Evolutionary conservation across 1,140 invertebrate genomes (phyloP).

Genomic region (Drosophila equinoxialis): DNA sequence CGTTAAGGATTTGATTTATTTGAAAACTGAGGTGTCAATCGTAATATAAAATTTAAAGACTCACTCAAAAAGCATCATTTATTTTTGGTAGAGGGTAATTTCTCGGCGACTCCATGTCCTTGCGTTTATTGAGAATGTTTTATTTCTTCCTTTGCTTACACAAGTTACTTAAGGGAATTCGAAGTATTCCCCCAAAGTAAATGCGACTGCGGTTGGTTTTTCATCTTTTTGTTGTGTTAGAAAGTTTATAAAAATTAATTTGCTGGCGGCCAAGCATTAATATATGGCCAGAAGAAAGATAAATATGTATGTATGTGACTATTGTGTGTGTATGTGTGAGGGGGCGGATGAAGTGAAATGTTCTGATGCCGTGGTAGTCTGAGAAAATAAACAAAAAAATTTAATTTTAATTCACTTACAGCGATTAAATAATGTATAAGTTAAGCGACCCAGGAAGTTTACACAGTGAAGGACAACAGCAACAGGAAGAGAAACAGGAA

Average conservation of each 20-base stretch:
- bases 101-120: not conserved
- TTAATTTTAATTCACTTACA: constrained; percentile 72
- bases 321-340: not conserved
- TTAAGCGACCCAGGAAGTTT: constrained; percentile 29
- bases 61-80: not conserved
- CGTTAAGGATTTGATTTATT: too few species aligned
- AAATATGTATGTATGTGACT: not conserved
- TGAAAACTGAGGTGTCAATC: too few species aligned
- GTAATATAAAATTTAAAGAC: too few species aligned
- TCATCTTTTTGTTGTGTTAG: constrained; percentile 10
- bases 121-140: not conserved
- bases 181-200: constrained; percentile 25
- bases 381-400: constrained; percentile 37
- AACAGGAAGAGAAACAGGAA: not conserved
- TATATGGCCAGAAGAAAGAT: constrained; percentile 6
- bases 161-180: constrained; percentile 35
- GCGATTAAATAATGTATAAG: constrained; percentile 68
- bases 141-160: constrained; percentile 16
- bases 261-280: constrained; percentile 48
- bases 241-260: constrained; percentile 74
- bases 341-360: not conserved
- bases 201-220: constrained; percentile 45
- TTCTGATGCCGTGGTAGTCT: constrained; percentile 1
- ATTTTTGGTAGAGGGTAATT: not conserved
- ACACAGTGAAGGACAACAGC: not conserved